A percentile compares a stretch with the other conserved stretches of the same genome.
phyloP scores from a whole-genome alignment of 2,113 vertebrate species.

The Mionectes macconnelli region DNA sequence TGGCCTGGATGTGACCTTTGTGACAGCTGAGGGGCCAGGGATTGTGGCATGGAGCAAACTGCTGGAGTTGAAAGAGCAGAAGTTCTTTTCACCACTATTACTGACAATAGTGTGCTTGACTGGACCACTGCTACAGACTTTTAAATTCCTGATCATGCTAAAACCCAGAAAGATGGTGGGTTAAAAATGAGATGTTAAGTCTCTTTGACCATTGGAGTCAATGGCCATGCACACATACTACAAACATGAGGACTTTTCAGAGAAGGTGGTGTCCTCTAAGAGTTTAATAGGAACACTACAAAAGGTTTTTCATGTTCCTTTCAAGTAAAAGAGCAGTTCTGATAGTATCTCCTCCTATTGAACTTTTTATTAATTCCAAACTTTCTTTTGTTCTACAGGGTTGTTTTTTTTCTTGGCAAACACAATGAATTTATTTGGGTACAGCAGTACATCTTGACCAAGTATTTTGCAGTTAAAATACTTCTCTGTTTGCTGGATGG shows the following conservation, averaged over 20 bases:
- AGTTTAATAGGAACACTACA: background rate
- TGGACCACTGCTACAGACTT: background rate
- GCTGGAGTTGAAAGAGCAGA: background rate
- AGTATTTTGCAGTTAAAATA: conserved; percentile 1
- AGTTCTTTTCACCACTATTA: background rate
- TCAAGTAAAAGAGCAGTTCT: conserved; percentile 3
- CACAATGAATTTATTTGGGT: conserved; percentile 4
- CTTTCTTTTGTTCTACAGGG: background rate
- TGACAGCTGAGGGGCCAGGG: background rate
- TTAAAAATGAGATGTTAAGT: background rate
- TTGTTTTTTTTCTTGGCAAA: background rate
- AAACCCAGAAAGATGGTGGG: too few species aligned
- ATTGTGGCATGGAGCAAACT: background rate
- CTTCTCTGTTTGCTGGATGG: background rate
- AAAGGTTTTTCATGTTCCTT: conserved; percentile 21
- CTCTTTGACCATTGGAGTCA: background rate
- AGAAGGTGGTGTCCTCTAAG: background rate
- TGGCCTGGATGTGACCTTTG: background rate
- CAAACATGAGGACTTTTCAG: background rate
- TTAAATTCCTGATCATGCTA: background rate
- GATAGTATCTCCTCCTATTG: conserved; percentile 7
- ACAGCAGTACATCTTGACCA: conserved; percentile 15
- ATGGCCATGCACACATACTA: background rate
- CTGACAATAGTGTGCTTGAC: background rate
- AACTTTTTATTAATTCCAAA: conserved; percentile 27